Evolutionary conservation across 2,797 vertebrate species (phyloP), one percentile per base, ranked within the genome.

Genomic region (Taenioides sp.): DNA sequence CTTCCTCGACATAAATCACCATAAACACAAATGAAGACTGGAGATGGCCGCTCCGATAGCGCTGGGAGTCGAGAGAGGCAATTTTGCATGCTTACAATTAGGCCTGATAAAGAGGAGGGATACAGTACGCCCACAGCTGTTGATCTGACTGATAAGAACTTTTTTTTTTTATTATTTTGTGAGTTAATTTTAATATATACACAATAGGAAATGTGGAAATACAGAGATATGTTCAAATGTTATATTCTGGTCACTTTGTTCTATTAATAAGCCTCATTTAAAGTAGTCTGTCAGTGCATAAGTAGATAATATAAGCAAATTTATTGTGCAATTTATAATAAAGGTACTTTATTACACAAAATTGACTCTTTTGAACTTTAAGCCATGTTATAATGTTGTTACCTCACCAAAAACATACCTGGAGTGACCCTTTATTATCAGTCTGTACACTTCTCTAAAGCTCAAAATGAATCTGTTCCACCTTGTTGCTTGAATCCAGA

Each of bases 31-130:
- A 70, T 59, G 60, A 76, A 43, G 73, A 66, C 22, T 76, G 59
- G 62, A 5, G 76, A 86, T 81, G 67, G 71, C 73, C 23, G 81
- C 47, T 27, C 76, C 70, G 80, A 85, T 82, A 74, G 25, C 37
- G 68, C n/a, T 65, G 67, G 4, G 43, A 47, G 43, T 14, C 43
- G 43, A 70, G 72, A 66, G 80, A 22, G 27, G 47, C 65, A 23
- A 78, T 79, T 84, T 75, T 60, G 64, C 66, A 76, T 31, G 71
- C 66, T 75, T 40, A 67, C 73, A 82, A 79, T 83, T 79, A 80
- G 34, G 73, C 65, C 61, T 71, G 69, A 81, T 74, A 31, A 72
- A 73, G 65, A 22, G 25, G 40, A 59, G 14, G 59, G 20, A 62
- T 49, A 31, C 43, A 59, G 57, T 27, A 59, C 1, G 65, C 60